Percentiles rank a stretch among this genome's conserved stretches.
Conservation (phyloP, 1,140 invertebrate species). For the Teleopsis dalmanni region DNA sequence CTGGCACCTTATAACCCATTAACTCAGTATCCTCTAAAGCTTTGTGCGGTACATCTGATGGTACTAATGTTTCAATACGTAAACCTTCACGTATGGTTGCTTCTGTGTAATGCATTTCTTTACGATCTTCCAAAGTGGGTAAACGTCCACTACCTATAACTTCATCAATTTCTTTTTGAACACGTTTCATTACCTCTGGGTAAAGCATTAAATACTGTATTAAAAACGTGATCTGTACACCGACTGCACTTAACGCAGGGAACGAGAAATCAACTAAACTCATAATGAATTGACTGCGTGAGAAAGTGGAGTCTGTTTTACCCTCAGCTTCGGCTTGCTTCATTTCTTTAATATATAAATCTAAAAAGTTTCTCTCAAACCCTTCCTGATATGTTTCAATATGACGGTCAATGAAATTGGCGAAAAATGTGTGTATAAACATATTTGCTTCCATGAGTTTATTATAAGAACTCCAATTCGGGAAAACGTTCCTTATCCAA, state of each 20-base stretch:
- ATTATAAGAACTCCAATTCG: slow-evolving; percentile 50
- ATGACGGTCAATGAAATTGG: slow-evolving; percentile 43
- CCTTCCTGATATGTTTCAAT: slow-evolving; percentile 42
- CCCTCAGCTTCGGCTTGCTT: slow-evolving; percentile 33
- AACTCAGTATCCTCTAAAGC: slow-evolving; percentile 42
- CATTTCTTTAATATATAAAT: slow-evolving; percentile 49
- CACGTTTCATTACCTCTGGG: slow-evolving; percentile 54
- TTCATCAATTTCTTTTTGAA: slow-evolving; percentile 62
- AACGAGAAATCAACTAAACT: slow-evolving; percentile 52
- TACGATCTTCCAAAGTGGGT: slow-evolving; percentile 56
- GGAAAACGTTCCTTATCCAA: slow-evolving; percentile 53
- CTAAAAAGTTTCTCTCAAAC: slow-evolving; percentile 47
- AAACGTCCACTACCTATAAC: slow-evolving; percentile 56
- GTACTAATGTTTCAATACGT: slow-evolving; percentile 50
- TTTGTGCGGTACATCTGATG: slow-evolving; percentile 50
- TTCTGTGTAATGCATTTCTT: slow-evolving; percentile 51
- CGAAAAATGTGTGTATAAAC: slow-evolving; percentile 27
- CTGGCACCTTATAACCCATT: slow-evolving; percentile 48
- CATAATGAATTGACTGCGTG: slow-evolving; percentile 48
- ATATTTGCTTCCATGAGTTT: slow-evolving; percentile 43
- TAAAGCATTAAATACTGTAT: slow-evolving; percentile 57
- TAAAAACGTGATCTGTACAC: slow-evolving; percentile 47
- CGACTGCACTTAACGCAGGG: slow-evolving; percentile 47
- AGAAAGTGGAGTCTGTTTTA: slow-evolving; percentile 19
- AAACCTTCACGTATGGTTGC: slow-evolving; percentile 52